phyloP scores from a whole-genome alignment of 2,113 vertebrate species.

The Eurypyga helias region DNA sequence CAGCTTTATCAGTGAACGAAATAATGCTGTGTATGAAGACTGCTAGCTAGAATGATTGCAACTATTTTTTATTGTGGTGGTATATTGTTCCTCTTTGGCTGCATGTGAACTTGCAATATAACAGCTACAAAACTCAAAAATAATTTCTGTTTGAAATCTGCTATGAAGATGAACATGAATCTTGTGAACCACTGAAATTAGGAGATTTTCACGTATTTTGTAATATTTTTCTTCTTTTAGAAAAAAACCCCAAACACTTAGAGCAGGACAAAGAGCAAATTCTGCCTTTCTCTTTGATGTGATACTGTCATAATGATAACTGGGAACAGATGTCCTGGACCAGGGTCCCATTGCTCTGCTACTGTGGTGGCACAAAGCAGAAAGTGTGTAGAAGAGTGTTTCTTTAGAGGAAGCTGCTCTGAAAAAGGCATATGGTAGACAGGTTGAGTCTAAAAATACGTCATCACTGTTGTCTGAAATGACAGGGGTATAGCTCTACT shows the following conservation, averaged over 20 bases:
- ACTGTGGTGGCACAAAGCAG: background rate
- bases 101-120: background rate
- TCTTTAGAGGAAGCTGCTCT: background rate
- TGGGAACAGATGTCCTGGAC: background rate
- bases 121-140: background rate
- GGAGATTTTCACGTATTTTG: background rate
- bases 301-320: background rate
- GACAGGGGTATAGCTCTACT: fast-evolving
- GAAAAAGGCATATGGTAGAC: background rate
- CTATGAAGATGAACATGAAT: too few species aligned
- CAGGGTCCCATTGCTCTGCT: background rate
- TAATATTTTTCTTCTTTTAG: background rate
- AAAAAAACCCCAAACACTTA: too few species aligned
- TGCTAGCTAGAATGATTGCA: background rate
- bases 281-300: background rate
- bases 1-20: background rate
- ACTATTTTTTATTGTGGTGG: background rate
- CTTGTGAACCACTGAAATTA: background rate
- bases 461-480: background rate
- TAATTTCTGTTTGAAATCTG: background rate
- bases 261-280: background rate
- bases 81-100: background rate
- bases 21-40: background rate
- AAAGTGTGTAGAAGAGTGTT: background rate
- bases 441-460: background rate